Base-by-base conservation (phyloP, 2,113 vertebrate genomes). In the Mandrillus leucophaeus region DNA sequence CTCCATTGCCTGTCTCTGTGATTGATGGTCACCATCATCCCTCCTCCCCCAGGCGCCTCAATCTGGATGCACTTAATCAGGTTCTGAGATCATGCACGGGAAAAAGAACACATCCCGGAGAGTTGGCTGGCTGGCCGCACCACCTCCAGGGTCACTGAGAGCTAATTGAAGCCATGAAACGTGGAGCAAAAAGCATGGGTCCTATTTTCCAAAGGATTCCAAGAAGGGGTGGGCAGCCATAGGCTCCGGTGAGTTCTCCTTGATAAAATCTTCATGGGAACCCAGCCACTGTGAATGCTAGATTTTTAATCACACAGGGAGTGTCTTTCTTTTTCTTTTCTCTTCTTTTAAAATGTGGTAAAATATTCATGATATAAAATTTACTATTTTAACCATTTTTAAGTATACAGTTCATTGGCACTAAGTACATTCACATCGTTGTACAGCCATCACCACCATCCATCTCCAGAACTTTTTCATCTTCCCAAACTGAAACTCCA, bases 1-100 rank as follows among this genome's bases (percentile, higher is more conserved):
- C 93, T 92, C 82, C 66, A 23, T 66, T 8, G 52, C 55, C 96
- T 86, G 35, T 84, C 85, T 94, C 97, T 79, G 76, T 80, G 97
- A 96, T 50, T 30, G 81, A 83, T 27, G 8, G 88, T 32, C 8
- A 1, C 57, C 79, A 35, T 59, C 94, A 79, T 66, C 72, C 92
- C 1, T 66, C 8, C 0, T 66, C 35, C 91, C 55, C 14, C 6
- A 84, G 66, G 48, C 79, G 50, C n/a, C 85, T 95, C 68, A 75
- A 79, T 90, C 92, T 86, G n/a, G 91, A 70, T 1, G 0, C 50
- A 93, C 13, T 90, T 93, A 75, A 22, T 6, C 59, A 57, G 66
- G 10, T 50, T 82, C 59, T 20, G n/a, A 98, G 97, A 59, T 57
- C 32, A 5, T 1, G 76, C 27, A 8, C 45, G 86, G 83, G 79